A percentile compares a stretch with the other conserved stretches of the same genome.
Evolutionary conservation across 2,888 invertebrate species (phyloP).

Genomic region (Agriotes lineatus): DNA sequence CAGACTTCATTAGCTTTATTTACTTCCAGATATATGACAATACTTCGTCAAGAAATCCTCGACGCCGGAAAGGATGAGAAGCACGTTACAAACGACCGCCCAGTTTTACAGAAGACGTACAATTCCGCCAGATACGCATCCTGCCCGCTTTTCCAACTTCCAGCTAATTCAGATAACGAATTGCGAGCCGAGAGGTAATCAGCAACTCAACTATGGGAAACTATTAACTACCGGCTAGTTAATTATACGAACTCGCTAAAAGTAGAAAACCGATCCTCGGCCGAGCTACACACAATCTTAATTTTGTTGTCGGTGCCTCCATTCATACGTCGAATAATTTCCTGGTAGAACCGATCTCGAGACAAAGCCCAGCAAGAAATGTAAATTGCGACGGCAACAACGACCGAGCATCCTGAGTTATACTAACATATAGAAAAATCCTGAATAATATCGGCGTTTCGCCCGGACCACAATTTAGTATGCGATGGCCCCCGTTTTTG

Average conservation of each 20-base stretch:
- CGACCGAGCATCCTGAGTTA: no score
- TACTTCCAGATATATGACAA: slow-evolving; percentile 48
- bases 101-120: background rate
- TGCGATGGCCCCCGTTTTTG: no score
- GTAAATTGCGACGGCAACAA: no score
- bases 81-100: slow-evolving; percentile 15
- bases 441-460: no score
- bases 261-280: background rate
- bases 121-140: background rate
- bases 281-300: background rate
- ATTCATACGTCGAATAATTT: no score
- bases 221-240: background rate
- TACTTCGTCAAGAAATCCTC: slow-evolving; percentile 42
- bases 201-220: background rate
- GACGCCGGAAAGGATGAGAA: slow-evolving; percentile 24
- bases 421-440: no score
- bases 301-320: background rate
- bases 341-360: no score
- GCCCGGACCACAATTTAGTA: no score
- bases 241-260: background rate
- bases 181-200: background rate
- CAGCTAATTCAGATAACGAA: background rate
- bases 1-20: slow-evolving; percentile 46
- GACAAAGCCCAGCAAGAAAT: no score
- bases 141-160: background rate